Base-by-base conservation (phyloP, 2,888 invertebrate species). In the Tenthredo mesomela region DNA sequence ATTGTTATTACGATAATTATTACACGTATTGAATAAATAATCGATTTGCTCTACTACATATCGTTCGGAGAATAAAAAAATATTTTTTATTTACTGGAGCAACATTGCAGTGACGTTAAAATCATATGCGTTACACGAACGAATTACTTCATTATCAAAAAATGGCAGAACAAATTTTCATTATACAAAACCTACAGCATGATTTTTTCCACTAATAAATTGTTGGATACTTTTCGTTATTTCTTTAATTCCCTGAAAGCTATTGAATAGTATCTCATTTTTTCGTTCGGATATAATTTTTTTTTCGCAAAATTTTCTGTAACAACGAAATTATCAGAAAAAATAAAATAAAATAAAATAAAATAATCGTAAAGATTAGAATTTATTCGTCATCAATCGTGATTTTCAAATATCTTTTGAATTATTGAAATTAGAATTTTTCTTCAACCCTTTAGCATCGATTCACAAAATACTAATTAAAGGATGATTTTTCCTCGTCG, bases 21-120 rank as follows among this genome's bases (percentile, higher is more conserved):
- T 50, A 50, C 50, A 37, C 12, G 70, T 70, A 70, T 37, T 70
- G 70, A 70, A 37, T 70, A 5, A 70, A 33, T 90, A 90, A 91
- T 88, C 82, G 88, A 9, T 47, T 77, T 78, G 18, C 33, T 87
- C 84, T 43, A 10, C 25, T 61, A 54, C n/a, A 21, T 61, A 21
- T 61, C 25, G 25, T 61, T 61, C 21, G 15, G 75, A 29, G 40
- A 43, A 47, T 75, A 75, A 75, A 75, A 75, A 75, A 75, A 75
- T 75, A 75, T 75, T 75, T 47, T 21, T 75, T 25, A 43, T 43
- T 25, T 75, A n/a, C 75, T 50, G 25, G 50, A 25, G 40, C 21
- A 75, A 75, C 29, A 43, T n/a, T 43, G 40, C 37, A 21, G 50
- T 61, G 25, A 71, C 18, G n/a, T 40, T 71, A 40, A 67, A 71